These are phyloP conservation scores for Crax fasciolata DNA, from an alignment of 2,797 vertebrate genomes.

Conservation along the genomic window DNA sequence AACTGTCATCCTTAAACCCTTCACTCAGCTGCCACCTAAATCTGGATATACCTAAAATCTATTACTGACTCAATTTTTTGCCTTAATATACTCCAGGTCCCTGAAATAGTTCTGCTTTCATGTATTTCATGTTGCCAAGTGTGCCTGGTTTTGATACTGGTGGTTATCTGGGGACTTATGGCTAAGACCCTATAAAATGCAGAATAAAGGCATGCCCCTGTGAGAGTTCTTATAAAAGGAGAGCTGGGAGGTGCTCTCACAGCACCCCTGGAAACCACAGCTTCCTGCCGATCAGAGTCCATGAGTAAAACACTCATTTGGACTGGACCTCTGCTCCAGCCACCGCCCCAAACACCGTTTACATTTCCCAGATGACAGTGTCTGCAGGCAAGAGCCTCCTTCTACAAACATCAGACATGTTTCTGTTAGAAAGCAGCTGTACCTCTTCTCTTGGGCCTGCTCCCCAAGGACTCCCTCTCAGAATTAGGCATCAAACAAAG, in stretches of 20 bases:
- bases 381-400: background rate
- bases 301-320: background rate
- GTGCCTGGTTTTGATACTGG: background rate
- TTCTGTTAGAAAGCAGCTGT: background rate
- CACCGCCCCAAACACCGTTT: background rate
- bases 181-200: background rate
- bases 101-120: background rate
- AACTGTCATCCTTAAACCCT: background rate
- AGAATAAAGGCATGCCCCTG: background rate
- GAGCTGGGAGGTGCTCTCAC: background rate
- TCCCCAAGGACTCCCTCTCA: background rate
- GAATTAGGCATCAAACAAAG: background rate
- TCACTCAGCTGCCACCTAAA: background rate
- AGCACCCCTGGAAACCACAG: background rate
- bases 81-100: background rate
- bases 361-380: background rate
- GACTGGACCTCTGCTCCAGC: background rate
- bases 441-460: background rate
- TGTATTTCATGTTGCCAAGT: background rate
- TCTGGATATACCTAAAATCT: background rate
- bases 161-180: background rate
- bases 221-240: background rate
- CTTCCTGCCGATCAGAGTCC: background rate
- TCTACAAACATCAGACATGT: background rate
- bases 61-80: background rate